Evolutionary conservation across 2,797 vertebrate genomes (phyloP), one percentile per base, ranked within the genome.

Genomic region (Crenuchus spilurus): DNA sequence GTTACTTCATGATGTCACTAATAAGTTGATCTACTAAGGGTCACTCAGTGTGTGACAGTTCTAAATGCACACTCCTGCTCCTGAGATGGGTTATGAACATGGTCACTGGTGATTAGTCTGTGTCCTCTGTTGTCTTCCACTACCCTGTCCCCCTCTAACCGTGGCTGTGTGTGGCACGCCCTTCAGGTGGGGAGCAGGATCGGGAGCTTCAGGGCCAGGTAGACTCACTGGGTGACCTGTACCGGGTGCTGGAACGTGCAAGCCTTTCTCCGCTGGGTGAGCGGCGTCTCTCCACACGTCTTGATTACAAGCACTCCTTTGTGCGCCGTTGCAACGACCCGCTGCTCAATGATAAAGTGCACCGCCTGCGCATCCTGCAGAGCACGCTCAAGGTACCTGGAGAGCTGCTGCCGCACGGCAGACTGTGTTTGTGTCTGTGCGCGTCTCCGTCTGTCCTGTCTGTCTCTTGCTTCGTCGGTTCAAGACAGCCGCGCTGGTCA

Each of bases 311-410:
- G 88, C 94, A 94, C 85, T 96, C 92, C 74, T 99, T 99, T 87
- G 91, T 98, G 84, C 93, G 94, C 74, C 94, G 97, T 83, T 95
- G 95, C 83, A 95, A 93, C 6, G 94, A 99, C 90, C 97, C 97
- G 78, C 92, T 95, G 90, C 94, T 98, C 89, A 99, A 99, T 87
- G 96, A 99, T 72, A 96, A 95, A 51, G 94, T 99, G 77, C 97
- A 99, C 86, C 94, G 93, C 84, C 95, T 99, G 74, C 93, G 97
- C 89, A 97, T 99, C 87, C 94, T 99, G 84, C 95, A 95, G 90
- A 99, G 97, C 93, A 98, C 96, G 80, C 94, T 99, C 89, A 99
- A 99, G 96, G 97, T 98, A 88, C 70, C 31, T 33, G 58, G 75
- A 67, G 52, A 14, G 65, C 68, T 72, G 74, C 66, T 68, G 71